Evolutionary conservation across 2,888 invertebrate species (phyloP).

Genomic region (Heliconius ethilla): DNA sequence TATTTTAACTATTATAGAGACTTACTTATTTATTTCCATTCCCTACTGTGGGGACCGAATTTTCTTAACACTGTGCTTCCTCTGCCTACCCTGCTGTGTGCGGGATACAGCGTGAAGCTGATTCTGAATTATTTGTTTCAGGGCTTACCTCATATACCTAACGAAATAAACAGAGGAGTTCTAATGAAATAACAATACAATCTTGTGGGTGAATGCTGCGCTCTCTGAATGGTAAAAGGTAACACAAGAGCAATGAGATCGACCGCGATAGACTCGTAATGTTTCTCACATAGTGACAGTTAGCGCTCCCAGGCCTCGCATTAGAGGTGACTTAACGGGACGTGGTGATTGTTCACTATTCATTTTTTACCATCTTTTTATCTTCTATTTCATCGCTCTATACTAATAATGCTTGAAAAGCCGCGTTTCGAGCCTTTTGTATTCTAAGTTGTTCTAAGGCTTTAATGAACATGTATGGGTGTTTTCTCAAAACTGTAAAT

Average conservation of each 20-base stretch:
- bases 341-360: slow-evolving; percentile 5
- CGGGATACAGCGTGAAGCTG: too few relatives aligned
- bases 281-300: slow-evolving; percentile 35
- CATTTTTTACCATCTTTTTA: slow-evolving; percentile 21
- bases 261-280: slow-evolving; percentile 19
- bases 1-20: too few relatives aligned
- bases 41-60: too few relatives aligned
- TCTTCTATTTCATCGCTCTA: slow-evolving; percentile 10
- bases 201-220: too few relatives aligned
- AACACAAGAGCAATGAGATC: slow-evolving; percentile 5
- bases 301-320: slow-evolving; percentile 45
- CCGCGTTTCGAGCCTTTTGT: neutral
- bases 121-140: too few relatives aligned
- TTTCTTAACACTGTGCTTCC: too few relatives aligned
- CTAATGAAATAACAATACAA: too few relatives aligned
- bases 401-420: slow-evolving; percentile 6
- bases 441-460: neutral
- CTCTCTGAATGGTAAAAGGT: too few relatives aligned
- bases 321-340: slow-evolving; percentile 42
- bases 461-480: neutral
- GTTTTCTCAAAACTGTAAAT: slow-evolving; percentile 3
- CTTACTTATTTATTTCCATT: too few relatives aligned
- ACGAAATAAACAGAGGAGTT: too few relatives aligned
- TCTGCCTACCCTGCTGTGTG: too few relatives aligned
- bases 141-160: too few relatives aligned